phyloP scores from a whole-genome alignment of 2,113 vertebrate species.

The Urocolius indicus region DNA sequence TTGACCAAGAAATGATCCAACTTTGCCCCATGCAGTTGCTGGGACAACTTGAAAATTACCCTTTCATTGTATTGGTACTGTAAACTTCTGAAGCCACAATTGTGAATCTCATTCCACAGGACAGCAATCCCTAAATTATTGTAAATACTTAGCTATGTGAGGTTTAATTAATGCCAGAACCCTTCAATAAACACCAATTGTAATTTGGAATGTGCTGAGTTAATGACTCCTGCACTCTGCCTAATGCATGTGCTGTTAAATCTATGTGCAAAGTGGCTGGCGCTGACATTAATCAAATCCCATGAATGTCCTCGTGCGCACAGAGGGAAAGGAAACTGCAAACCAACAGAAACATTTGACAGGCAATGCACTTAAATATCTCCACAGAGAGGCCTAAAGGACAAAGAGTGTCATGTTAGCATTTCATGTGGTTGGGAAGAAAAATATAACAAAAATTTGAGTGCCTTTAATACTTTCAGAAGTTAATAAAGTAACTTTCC shows the following conservation, averaged over 20 bases:
- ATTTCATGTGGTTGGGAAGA: not conserved
- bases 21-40: not conserved
- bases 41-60: not conserved
- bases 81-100: not conserved
- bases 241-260: conserved; percentile 21
- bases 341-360: not conserved
- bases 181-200: conserved; percentile 27
- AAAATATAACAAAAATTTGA: not conserved
- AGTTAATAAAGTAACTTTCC: not conserved
- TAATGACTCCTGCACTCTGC: conserved; percentile 27
- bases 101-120: not conserved
- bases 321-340: not conserved
- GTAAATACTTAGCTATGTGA: not conserved
- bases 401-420: accelerated
- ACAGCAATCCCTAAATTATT: conserved; percentile 2
- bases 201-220: conserved; percentile 13
- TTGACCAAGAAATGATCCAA: not conserved
- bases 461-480: not conserved
- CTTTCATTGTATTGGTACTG: not conserved
- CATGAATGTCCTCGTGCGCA: not conserved
- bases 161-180: conserved; percentile 57
- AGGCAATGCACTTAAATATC: not conserved
- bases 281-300: not conserved
- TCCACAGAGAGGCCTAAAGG: not conserved
- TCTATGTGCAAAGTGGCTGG: not conserved